A percentile compares a stretch with the other conserved stretches of the same genome.
Evolutionary conservation across 2,113 vertebrate genomes (phyloP).

Genomic region (Mungos mungo): DNA sequence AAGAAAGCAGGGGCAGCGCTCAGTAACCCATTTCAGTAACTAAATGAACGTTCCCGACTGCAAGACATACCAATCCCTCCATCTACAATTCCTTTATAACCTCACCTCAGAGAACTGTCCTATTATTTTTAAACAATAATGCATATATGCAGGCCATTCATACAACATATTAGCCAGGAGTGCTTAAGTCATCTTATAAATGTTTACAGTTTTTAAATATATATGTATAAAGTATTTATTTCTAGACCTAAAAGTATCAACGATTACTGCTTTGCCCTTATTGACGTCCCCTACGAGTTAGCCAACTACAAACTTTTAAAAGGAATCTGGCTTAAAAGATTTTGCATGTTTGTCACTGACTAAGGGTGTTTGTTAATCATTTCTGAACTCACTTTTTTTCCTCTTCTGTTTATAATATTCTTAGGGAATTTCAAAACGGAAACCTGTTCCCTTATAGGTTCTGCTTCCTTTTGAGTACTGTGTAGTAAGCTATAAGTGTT

Average conservation of each 20-base stretch:
- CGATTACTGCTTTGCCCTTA: conserved; percentile 53
- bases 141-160: conserved; percentile 28
- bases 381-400: conserved; percentile 28
- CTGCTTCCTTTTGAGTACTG: conserved; percentile 28
- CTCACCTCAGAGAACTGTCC: conserved; percentile 36
- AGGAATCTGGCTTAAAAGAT: conserved; percentile 42
- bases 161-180: conserved; percentile 10
- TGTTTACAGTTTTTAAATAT: conserved; percentile 52
- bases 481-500: conserved; percentile 4
- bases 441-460: conserved; percentile 49
- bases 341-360: conserved; percentile 46
- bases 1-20: neutral
- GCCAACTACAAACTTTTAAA: conserved; percentile 59
- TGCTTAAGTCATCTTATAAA: conserved; percentile 65
- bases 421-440: conserved; percentile 53
- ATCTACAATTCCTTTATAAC: neutral
- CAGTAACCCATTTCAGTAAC: neutral
- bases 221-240: conserved; percentile 57
- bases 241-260: conserved; percentile 60
- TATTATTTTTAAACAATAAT: conserved; percentile 58
- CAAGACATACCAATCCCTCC: neutral
- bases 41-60: neutral
- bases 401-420: conserved; percentile 54
- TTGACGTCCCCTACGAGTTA: conserved; percentile 15
- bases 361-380: conserved; percentile 34